Evolutionary conservation across 2,888 invertebrate genomes (phyloP).

Genomic region (Tubulanus polymorphus): DNA sequence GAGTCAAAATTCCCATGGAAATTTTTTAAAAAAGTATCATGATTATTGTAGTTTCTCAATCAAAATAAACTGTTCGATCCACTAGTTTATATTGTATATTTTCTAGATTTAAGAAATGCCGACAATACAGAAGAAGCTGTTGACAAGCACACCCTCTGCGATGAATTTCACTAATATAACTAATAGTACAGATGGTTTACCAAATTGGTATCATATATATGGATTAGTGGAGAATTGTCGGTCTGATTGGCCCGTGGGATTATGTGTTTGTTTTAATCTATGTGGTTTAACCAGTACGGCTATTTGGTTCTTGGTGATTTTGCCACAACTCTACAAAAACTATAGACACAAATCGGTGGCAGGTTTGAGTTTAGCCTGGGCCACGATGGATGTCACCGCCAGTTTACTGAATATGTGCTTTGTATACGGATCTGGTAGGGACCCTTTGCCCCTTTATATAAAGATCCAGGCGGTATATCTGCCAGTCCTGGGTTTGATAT

Average conservation of each 20-base stretch:
- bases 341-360: slow-evolving; percentile 27
- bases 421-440: slow-evolving; percentile 21
- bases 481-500: slow-evolving; percentile 24
- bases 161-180: too few relatives aligned
- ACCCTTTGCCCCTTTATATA: slow-evolving; percentile 25
- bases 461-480: slow-evolving; percentile 26
- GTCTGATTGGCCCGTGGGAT: slow-evolving; percentile 23
- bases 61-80: too few relatives aligned
- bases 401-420: slow-evolving; percentile 27
- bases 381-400: slow-evolving; percentile 28
- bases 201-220: too few relatives aligned
- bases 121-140: too few relatives aligned
- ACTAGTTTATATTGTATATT: too few relatives aligned
- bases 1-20: too few relatives aligned
- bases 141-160: too few relatives aligned
- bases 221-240: slow-evolving; percentile 28
- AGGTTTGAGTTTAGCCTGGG: slow-evolving; percentile 28
- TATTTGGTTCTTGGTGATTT: slow-evolving; percentile 28
- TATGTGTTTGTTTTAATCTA: slow-evolving; percentile 23
- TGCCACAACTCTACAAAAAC: slow-evolving; percentile 30
- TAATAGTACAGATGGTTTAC: too few relatives aligned
- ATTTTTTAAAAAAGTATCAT: too few relatives aligned
- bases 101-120: too few relatives aligned
- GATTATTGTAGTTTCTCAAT: too few relatives aligned
- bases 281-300: slow-evolving; percentile 25